phyloP scores from a whole-genome alignment of 1,140 invertebrate genomes.

The Gryllus bimaculatus region DNA sequence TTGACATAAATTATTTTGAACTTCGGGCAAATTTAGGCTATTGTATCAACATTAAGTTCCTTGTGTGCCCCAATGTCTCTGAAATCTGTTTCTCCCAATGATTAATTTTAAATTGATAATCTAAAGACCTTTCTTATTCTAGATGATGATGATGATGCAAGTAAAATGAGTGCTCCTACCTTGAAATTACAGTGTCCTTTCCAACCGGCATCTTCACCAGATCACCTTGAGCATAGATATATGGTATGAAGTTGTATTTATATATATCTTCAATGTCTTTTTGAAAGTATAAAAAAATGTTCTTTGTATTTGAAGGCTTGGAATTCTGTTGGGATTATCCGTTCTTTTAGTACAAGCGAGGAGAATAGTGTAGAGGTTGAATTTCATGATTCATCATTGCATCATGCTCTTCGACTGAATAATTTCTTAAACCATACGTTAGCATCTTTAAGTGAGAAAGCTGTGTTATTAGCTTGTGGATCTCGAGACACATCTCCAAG shows the following conservation, averaged over 20 bases:
- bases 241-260: slow-evolving; percentile 43
- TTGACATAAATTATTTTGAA: too few species aligned
- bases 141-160: slow-evolving; percentile 27
- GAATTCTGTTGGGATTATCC: slow-evolving; percentile 77
- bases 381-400: slow-evolving; percentile 83
- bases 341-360: slow-evolving; percentile 57
- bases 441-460: slow-evolving; percentile 70
- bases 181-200: slow-evolving; percentile 65
- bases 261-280: not conserved
- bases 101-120: too few species aligned
- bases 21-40: too few species aligned
- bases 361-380: slow-evolving; percentile 84
- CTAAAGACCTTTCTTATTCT: too few species aligned
- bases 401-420: slow-evolving; percentile 81
- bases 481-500: slow-evolving; percentile 42
- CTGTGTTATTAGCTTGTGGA: slow-evolving; percentile 68
- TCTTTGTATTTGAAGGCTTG: slow-evolving; percentile 47
- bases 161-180: slow-evolving; percentile 11
- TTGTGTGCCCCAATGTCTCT: too few species aligned
- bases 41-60: too few species aligned
- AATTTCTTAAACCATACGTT: slow-evolving; percentile 74
- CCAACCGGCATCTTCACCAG: slow-evolving; percentile 83
- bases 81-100: too few species aligned
- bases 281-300: not conserved
- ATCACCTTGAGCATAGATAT: slow-evolving; percentile 68